Base-by-base conservation (phyloP, 1,140 invertebrate species). In the Bathynomus jamesi region DNA sequence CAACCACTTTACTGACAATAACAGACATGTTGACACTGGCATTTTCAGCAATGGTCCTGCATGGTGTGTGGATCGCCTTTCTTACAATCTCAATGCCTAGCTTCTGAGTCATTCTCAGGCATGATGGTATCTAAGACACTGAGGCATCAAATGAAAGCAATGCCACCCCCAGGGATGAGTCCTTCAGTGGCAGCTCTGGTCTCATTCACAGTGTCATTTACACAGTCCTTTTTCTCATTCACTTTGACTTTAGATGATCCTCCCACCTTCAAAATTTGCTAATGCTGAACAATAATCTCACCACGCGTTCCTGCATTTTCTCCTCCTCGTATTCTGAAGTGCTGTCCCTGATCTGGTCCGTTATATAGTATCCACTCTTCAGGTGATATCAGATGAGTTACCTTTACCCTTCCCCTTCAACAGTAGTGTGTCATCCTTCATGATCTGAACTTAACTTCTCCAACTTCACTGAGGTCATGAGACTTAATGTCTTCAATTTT, bases 261-360 rank as follows among this genome's bases (percentile, higher is more conserved):
- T 70, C 73, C 75, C 53, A 74, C 92, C 85, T 96, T 94, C 0
- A 99, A 84, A 10, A 99, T n/a, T n/a, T 91, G 40, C 95, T 97
- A 46, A 99, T 96, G 61, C 93, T 98, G 63, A 94, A 95, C 10
- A 95, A 90, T 7, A 99, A 83, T 78, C 97, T 90, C 0, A 98
- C 97, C 53, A 99, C 84, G 78, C 98, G 87, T 83, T 99, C 98
- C 82, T 96, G 94, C 32, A 99, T 83, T 81, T 99, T 99, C 81
- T 99, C 98, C 81, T 99, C 99, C 81, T 99, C 98, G 83, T 99
- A 99, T 75, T 99, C 97, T 4, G 95, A 98, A 11, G 89, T 97
- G 0, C 96, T 98, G 24, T 91, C 87, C 25, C 90, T 88, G 78
- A 99, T 98, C 83, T 98, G 96, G 78, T 98, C 95, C 80, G 92